Evolutionary conservation across 1,140 invertebrate genomes (phyloP).

Genomic region (Saccostrea echinata): DNA sequence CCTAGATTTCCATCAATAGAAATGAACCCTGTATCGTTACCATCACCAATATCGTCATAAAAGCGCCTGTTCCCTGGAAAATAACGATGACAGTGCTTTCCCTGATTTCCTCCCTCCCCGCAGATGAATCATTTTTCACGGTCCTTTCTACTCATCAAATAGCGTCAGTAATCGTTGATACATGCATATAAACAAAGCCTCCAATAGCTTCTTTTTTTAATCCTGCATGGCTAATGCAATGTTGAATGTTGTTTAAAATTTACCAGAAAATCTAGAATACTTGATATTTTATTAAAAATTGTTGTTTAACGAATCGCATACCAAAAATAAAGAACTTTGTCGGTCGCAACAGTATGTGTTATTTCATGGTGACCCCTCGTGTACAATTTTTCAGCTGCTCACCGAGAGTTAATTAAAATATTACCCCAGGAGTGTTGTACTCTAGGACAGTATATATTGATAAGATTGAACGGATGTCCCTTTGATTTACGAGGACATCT

Average conservation of each 20-base stretch:
- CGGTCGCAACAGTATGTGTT: too few species aligned
- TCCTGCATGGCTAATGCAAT: background rate
- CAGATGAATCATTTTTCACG: background rate
- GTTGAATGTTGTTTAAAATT: background rate
- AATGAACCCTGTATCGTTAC: background rate
- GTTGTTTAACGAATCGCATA: too few species aligned
- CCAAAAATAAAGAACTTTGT: too few species aligned
- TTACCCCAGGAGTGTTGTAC: background rate
- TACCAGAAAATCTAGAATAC: too few species aligned
- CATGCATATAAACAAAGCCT: background rate
- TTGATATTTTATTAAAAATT: too few species aligned
- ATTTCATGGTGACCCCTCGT: too few species aligned
- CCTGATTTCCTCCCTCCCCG: background rate
- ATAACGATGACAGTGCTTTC: background rate
- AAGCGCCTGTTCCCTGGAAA: background rate
- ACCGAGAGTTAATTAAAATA: conserved; percentile 13
- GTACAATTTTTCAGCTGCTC: background rate
- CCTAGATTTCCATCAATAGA: background rate
- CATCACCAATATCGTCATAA: conserved; percentile 23
- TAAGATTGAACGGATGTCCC: background rate
- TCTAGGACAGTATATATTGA: background rate
- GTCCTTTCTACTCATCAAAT: background rate
- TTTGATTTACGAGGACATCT: background rate
- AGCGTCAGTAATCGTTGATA: background rate
- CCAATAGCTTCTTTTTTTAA: background rate